Base-by-base conservation (phyloP, 1,140 invertebrate species). In the Pinna nobilis region DNA sequence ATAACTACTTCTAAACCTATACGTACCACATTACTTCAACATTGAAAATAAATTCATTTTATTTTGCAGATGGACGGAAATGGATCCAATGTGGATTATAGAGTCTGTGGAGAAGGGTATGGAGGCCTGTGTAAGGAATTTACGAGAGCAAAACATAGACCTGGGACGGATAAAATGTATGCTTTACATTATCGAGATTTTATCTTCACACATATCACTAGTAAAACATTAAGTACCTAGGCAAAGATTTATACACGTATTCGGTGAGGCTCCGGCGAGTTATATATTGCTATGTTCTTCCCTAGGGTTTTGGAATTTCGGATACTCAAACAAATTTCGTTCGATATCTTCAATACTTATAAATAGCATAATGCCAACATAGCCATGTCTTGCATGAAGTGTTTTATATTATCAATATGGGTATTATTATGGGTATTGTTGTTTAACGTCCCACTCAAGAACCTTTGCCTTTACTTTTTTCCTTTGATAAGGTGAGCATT, bases 151-250 rank as follows among this genome's bases (percentile, higher is more conserved):
- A 30, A n/a, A 59, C 11, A 69, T 69, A 25, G 9, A 47, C 32
- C 15, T 59, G 41, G 44, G 35, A 13, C 28, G 41, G 32, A 47
- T 69, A 7, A 69, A 69, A 60, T 69, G 67, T 69, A 59, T 39
- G 20, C 15, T 11, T 9, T 7, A 18, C 23, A 33, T 18, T 33
- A 7, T 18, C 32, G 15, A 9, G 23, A 18, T 60, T 33, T 37
- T 25, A 33, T 60, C 25, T 13, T 60, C 18, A 18, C 9, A 11
- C 11, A 33, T n/a, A 3, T 2, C 11, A 35, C 28, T 18, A 60
- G 33, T 60, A 60, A 18, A 15, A 28, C 13, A 25, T 55, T 47
- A 47, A 15, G 44, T 47, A 18, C 20, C 15, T 20, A 18, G 15
- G 15, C 44, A 18, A 47, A 15, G 25, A 30, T 53, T 53, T 53